These are phyloP conservation scores for Rhizomys pruinosus DNA, from an alignment of 2,113 vertebrate species.

Conservation along the genomic window DNA sequence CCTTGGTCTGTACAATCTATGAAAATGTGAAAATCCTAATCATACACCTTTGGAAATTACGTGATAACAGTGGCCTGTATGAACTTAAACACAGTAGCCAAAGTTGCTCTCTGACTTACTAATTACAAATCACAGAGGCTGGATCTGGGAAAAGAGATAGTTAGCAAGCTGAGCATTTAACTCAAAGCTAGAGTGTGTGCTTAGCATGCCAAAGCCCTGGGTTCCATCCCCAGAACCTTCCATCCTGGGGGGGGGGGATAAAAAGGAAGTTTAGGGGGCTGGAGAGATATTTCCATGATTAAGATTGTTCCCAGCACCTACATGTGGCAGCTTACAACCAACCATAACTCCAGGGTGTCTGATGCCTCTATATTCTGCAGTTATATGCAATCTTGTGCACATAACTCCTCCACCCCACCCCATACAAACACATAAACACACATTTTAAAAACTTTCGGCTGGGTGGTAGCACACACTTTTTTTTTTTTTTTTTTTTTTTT, in stretches of 20 bases:
- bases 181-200: background rate
- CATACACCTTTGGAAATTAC: background rate
- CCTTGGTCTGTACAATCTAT: background rate
- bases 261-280: background rate
- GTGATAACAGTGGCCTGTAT: background rate
- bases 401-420: too few species aligned
- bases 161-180: background rate
- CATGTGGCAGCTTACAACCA: background rate
- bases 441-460: background rate
- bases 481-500: background rate
- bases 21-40: conserved; percentile 50
- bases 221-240: background rate
- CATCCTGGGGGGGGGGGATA: background rate
- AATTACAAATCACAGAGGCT: background rate
- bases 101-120: conserved; percentile 40
- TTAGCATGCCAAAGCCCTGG: background rate
- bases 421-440: background rate
- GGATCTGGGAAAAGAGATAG: background rate
- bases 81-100: background rate
- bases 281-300: background rate
- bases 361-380: background rate
- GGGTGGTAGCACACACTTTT: too few species aligned
- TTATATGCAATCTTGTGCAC: background rate
- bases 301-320: too few species aligned
- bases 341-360: background rate